Conservation (phyloP, 2,888 invertebrate genomes). For the Synanthedon tipuliformis region DNA sequence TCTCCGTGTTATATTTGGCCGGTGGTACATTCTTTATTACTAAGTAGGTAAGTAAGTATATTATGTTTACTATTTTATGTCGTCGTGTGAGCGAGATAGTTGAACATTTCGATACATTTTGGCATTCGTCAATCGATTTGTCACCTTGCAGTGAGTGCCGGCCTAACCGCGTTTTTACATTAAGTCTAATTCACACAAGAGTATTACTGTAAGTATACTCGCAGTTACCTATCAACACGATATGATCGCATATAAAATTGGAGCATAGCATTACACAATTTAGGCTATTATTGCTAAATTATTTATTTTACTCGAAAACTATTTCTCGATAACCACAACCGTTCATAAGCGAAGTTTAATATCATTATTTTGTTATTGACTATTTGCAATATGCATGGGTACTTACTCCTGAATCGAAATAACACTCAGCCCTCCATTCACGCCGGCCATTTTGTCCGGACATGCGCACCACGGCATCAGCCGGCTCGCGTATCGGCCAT, state of each 20-base stretch:
- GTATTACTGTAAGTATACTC: background rate
- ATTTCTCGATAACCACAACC: slow-evolving; percentile 69
- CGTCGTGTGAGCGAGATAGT: slow-evolving; percentile 23
- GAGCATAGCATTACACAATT: slow-evolving; percentile 39
- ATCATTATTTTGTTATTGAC: slow-evolving; percentile 65
- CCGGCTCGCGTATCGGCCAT: slow-evolving; percentile 37
- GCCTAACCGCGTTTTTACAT: slow-evolving; percentile 12
- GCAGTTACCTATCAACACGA: slow-evolving; percentile 33
- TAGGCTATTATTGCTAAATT: slow-evolving; percentile 69
- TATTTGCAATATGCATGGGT: slow-evolving; percentile 60
- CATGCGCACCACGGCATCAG: slow-evolving; percentile 35
- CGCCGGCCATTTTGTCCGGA: slow-evolving; percentile 44
- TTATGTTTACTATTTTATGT: background rate
- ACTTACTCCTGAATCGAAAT: slow-evolving; percentile 5
- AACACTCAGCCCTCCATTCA: slow-evolving; percentile 41
- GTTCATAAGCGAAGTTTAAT: slow-evolving; percentile 70
- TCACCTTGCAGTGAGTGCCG: slow-evolving; percentile 12
- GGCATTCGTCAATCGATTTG: slow-evolving; percentile 29
- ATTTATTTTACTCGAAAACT: slow-evolving; percentile 63
- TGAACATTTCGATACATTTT: slow-evolving; percentile 22
- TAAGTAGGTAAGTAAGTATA: no score
- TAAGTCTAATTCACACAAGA: no score
- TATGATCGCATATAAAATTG: slow-evolving; percentile 60
- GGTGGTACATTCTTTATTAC: slow-evolving; percentile 3
- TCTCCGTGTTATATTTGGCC: slow-evolving; percentile 10